Evolutionary conservation across 2,797 vertebrate genomes (phyloP), one percentile per base, ranked within the genome.

Genomic region (Eurystomus glaucurus): DNA sequence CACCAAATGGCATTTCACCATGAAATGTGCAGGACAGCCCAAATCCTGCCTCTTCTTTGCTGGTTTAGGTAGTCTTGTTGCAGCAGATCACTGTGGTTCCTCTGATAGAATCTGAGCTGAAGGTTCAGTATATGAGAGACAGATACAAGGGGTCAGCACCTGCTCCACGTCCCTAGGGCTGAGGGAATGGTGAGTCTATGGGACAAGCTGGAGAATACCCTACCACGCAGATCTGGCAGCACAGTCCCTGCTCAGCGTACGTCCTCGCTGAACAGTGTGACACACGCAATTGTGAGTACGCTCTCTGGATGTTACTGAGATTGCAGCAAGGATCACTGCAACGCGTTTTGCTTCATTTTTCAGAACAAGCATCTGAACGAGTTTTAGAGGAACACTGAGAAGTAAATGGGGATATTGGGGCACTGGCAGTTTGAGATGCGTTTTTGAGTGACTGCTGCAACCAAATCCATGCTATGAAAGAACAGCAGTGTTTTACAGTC

Each of bases 1-100:
- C 94, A 83, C 68, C 64, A 93, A 85, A 88, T 43, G 71, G 55
- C 85, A 80, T 96, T 94, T 96, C 90, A 92, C 90, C 87, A 74
- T 45, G 39, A 91, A 26, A 71, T 48, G 68, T 83, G 81, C 84
- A 92, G 93, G 84, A 69, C 78, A 68, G 84, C 84, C 80, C 78
- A 75, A 83, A 90, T 62, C 71, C 75, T 85, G 86, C 77, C 71
- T 62, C 75, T 28, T 87, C 85, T 71, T 71, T 78, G 68, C 70
- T 95, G 84, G 61, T 86, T 85, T 85, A 88, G 71, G 69, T 85
- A 58, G 29, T 74, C 71, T 72, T 78, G 75, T 54, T 77, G 72
- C 25, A 84, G 48, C 50, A 85, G 78, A 58, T 74, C 78, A 37
- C 60, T 81, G 81, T 83, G 71, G 86, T 71, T 94, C 65, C 46